phyloP scores from a whole-genome alignment of 30 jellyfish, hydroid and myxozoan species.

The Pelagia noctiluca region DNA sequence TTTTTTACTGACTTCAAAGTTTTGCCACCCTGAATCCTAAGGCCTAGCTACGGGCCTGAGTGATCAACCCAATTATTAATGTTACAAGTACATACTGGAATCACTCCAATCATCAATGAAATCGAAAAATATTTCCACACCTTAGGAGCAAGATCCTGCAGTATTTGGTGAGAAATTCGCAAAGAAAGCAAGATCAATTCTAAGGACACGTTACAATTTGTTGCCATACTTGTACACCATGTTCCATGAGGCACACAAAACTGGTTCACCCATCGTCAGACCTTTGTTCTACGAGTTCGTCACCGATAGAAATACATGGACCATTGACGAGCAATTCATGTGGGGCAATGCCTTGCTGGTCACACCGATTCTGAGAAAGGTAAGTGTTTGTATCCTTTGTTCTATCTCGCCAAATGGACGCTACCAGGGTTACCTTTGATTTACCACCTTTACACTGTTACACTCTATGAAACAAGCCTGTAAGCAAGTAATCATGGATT shows the following conservation, averaged over 20 bases:
- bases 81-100: too few relatives aligned
- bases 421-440: not conserved
- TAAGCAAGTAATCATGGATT: too few relatives aligned
- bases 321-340: constrained; percentile 81
- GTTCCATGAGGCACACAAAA: constrained; percentile 66
- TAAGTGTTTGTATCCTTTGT: constrained; percentile 19
- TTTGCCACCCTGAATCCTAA: too few relatives aligned
- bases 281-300: constrained; percentile 82
- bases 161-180: constrained; percentile 80
- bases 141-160: constrained; percentile 95
- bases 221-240: constrained; percentile 91
- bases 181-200: constrained; percentile 55
- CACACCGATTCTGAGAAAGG: constrained; percentile 90
- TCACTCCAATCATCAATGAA: too few relatives aligned
- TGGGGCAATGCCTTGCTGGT: constrained; percentile 89
- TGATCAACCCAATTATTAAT: too few relatives aligned
- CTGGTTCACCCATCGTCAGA: constrained; percentile 87
- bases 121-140: not conserved
- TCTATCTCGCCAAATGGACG: too few relatives aligned
- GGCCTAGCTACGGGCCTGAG: too few relatives aligned
- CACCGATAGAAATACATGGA: constrained; percentile 66
- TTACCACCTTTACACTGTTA: not conserved
- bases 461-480: too few relatives aligned
- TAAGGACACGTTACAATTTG: constrained; percentile 72
- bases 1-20: too few relatives aligned